Base-by-base conservation (phyloP, 2,797 vertebrate genomes). In the Sternotherus odoratus region DNA sequence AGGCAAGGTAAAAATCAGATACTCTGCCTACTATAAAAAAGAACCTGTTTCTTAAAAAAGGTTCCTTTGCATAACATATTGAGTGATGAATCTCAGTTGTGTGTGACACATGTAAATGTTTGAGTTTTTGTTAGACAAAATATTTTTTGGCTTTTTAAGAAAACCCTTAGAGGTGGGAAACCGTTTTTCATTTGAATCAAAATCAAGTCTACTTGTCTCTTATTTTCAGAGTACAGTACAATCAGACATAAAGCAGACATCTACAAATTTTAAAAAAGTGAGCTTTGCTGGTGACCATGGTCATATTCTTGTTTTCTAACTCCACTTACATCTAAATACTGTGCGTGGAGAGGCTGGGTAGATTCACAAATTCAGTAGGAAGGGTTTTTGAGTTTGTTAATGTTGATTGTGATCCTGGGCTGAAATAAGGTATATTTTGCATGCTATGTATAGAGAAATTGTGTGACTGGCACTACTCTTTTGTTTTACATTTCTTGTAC, bases 1-100 rank as follows among this genome's bases (percentile, higher is more conserved):
- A 99, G 99, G 97, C 99, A 99, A 98, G 99, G 99, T 99, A 97
- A 85, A 96, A 95, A 88, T 12, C 75, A 57, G 51, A 89, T 97
- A 6, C 87, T 95, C 77, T 87, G 33, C 56, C 43, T 85, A 75
- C 33, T 88, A 79, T 60, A 81, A 48, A 39, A 36, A 54, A 50
- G 74, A 26, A 21, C 95, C 92, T 74, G 7, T 79, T 83, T 80
- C 43, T 21, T 77, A 16, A 28, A 5, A 36, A 5, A 12, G 56
- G 72, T 89, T 84, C 24, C 53, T 87, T 72, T 85, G 51, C 79
- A 43, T 94, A 83, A n/a, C 6, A 2, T 57, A 30, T 87, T 92
- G 43, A 87, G n/a, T 48, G 19, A 51, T 92, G n/a, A 89, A 15
- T 91, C 54, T 74, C 85, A 78, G 17, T 36, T 69, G n/a, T 69